phyloP scores from a whole-genome alignment of 2,888 invertebrate species.

The Lithophane socia region DNA sequence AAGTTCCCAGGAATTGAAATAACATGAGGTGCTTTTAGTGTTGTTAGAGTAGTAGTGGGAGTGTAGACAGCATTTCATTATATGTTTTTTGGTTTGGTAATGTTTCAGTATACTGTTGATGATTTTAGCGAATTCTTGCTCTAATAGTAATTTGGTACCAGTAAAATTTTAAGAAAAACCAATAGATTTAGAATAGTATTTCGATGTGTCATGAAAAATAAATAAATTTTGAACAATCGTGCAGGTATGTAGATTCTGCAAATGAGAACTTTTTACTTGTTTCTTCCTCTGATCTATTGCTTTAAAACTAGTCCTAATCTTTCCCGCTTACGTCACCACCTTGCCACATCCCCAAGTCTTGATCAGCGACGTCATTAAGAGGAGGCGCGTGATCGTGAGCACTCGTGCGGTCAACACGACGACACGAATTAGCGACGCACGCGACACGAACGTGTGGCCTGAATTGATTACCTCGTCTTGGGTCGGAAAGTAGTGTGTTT shows the following conservation, averaged over 20 bases:
- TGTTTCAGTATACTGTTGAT: not conserved
- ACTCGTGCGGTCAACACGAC: slow-evolving; percentile 65
- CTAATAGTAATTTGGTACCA: not conserved
- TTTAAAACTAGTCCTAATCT: not conserved
- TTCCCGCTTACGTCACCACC: slow-evolving; percentile 19
- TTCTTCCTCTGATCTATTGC: not conserved
- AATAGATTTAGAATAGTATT: not conserved
- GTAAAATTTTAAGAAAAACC: too few species aligned
- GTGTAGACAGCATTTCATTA: not conserved
- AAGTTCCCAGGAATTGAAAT: slow-evolving; percentile 10
- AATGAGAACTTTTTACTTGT: not conserved
- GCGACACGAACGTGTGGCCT: slow-evolving; percentile 43
- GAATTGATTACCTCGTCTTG: slow-evolving; percentile 53
- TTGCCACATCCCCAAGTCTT: slow-evolving; percentile 38
- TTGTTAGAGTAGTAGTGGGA: not conserved
- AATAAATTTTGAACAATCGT: not conserved
- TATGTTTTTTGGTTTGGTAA: not conserved
- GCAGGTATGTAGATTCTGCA: not conserved
- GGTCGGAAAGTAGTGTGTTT: slow-evolving; percentile 1
- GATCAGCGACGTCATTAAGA: slow-evolving; percentile 68
- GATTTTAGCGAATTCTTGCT: not conserved
- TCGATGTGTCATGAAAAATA: not conserved
- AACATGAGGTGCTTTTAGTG: slow-evolving; percentile 4
- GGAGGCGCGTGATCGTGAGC: slow-evolving; percentile 63
- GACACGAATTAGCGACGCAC: slow-evolving; percentile 60